These are phyloP conservation scores for Romanomermis culicivorax DNA, from an alignment of 2,888 invertebrate species.

Conservation along the genomic window DNA sequence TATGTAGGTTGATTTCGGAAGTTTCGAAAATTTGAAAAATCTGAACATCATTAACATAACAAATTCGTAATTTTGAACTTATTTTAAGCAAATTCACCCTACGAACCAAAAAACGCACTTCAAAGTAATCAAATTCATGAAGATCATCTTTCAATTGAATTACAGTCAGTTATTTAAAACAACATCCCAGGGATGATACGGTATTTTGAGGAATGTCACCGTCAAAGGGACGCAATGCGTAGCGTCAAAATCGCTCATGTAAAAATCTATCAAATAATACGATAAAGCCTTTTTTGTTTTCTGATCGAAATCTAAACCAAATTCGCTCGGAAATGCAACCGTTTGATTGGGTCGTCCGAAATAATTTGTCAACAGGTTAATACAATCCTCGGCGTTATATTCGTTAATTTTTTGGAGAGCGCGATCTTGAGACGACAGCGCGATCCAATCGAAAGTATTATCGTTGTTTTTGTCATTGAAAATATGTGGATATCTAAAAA, in stretches of 20 bases:
- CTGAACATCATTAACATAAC: too few relatives aligned
- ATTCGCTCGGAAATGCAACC: neutral
- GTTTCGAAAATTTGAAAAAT: too few relatives aligned
- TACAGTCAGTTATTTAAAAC: neutral
- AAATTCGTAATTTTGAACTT: too few relatives aligned
- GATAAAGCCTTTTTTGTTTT: neutral
- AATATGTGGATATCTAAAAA: neutral
- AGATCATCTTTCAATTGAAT: too few relatives aligned
- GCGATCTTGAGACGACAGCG: neutral
- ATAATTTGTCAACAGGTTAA: neutral
- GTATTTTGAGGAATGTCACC: conserved; percentile 17
- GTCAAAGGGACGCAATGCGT: conserved; percentile 67
- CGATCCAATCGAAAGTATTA: neutral
- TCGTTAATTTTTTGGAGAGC: neutral
- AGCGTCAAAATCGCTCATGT: conserved; percentile 60
- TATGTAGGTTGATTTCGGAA: too few relatives aligned
- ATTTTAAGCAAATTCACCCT: too few relatives aligned
- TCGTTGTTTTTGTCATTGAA: neutral
- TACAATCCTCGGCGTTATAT: neutral
- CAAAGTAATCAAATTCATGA: too few relatives aligned
- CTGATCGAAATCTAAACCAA: neutral
- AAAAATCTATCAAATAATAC: conserved; percentile 40
- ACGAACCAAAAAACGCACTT: too few relatives aligned
- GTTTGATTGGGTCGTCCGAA: neutral
- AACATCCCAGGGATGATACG: neutral